A percentile compares a stretch with the other conserved stretches of the same genome.
phyloP scores from a whole-genome alignment of 2,113 vertebrate genomes.

The Protomyctophum bolini region DNA sequence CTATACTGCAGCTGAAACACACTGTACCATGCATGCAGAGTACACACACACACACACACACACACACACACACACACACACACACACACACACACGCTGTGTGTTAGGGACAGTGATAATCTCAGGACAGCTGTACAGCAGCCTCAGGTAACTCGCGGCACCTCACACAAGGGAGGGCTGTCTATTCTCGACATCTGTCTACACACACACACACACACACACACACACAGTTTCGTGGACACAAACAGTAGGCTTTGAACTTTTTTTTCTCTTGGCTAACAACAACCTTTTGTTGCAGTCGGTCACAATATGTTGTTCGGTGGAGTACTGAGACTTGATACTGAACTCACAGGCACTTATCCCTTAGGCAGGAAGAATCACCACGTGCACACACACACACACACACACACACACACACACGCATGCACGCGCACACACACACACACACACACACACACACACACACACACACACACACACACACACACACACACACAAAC shows the following conservation, averaged over 20 bases:
- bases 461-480: neutral
- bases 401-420: conserved; percentile 19
- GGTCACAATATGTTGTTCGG: conserved; percentile 42
- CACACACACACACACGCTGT: conserved; percentile 32
- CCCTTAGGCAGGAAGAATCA: conserved; percentile 49
- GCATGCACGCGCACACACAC: neutral
- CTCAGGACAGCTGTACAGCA: conserved; percentile 78
- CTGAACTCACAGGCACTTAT: conserved; percentile 51
- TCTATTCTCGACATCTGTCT: conserved; percentile 74
- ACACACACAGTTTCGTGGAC: neutral
- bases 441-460: neutral
- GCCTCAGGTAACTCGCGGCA: conserved; percentile 77
- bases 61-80: neutral
- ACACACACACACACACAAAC: conserved; percentile 28
- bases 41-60: neutral
- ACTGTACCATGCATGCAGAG: neutral
- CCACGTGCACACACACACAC: conserved; percentile 18
- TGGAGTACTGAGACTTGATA: too few species aligned
- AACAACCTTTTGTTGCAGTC: conserved; percentile 60
- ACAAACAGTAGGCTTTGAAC: conserved; percentile 41
- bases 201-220: conserved; percentile 7
- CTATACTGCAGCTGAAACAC: conserved; percentile 14
- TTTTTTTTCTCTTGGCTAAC: conserved; percentile 62
- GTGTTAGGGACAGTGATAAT: conserved; percentile 62
- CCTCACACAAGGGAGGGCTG: conserved; percentile 63